Evolutionary conservation across 2,113 vertebrate genomes (phyloP), one percentile per base, ranked within the genome.

Genomic region (Larimichthys polyactis): DNA sequence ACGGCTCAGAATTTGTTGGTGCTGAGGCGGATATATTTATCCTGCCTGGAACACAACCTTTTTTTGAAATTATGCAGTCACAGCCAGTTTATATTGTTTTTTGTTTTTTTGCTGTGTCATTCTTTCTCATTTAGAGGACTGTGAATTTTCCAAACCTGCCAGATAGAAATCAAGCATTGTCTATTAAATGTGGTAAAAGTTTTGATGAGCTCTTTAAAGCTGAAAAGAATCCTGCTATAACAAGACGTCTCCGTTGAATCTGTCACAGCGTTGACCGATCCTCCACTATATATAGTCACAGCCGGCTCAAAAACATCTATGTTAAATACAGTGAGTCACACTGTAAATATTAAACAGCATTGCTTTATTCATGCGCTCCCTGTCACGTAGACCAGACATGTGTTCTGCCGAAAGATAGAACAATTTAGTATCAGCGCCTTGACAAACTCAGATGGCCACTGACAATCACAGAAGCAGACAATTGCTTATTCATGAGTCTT

Each of bases 401-500:
- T 77, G 85, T 84, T 90, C 79, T 74, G 62, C 48, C 59, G 66
- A 83, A 57, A 66, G 84, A 87, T 27, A 83, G 60, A 77, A 71
- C 81, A 79, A 71, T 84, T 76, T 62, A 15, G 29, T 20, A 64
- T 52, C 59, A 69, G 73, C 75, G 32, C 48, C 60, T 67, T 51
- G 73, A 75, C 62, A 68, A 77, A 81, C 58, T 73, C 78, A 66
- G 72, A 79, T 58, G 54, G 46, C 68, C 59, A 4, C 70, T 48
- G 82, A 87, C 71, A 69, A 62, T 71, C 75, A 82, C 66, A 77
- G 57, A 82, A 51, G 82, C 51, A 32, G 49, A 76, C 81, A 64
- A 78, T 84, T 65, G 81, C 90, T 92, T 90, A 90, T 89, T 90
- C 71, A 91, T 85, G 86, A 90, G 86, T 78, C 85, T 81, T 72